Percentiles rank a stretch among this genome's conserved stretches.
These are phyloP conservation scores for Copidosoma floridanum DNA, from an alignment of 1,140 invertebrate genomes.

Conservation along the genomic window DNA sequence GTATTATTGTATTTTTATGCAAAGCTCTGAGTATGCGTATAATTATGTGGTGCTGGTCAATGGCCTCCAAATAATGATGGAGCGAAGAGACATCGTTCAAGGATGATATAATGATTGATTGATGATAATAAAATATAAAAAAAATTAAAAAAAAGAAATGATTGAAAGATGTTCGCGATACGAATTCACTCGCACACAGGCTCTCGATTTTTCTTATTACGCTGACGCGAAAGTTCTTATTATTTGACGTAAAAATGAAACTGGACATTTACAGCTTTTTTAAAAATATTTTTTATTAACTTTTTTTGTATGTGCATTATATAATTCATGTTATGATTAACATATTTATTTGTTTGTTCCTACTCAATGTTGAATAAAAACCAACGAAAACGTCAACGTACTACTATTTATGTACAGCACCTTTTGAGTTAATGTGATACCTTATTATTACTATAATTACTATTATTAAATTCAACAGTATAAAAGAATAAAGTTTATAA, in stretches of 20 bases:
- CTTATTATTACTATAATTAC: constrained; percentile 49
- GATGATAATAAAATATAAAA: constrained; percentile 17
- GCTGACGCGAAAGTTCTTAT: constrained; percentile 2
- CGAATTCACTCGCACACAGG: constrained; percentile 22
- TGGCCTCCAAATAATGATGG: constrained; percentile 31
- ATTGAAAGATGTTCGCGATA: constrained; percentile 7
- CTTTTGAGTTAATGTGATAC: constrained; percentile 53
- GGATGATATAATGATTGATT: constrained; percentile 15
- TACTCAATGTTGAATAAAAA: constrained; percentile 45
- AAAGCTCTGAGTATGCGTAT: constrained; percentile 31
- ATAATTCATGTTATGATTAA: constrained; percentile 41
- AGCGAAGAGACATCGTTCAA: constrained; percentile 20
- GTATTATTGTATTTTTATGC: constrained; percentile 37
- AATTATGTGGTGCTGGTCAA: constrained; percentile 36
- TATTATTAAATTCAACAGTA: constrained; percentile 43
- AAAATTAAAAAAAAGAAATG: too few species aligned
- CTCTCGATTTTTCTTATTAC: neutral
- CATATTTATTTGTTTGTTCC: constrained; percentile 51
- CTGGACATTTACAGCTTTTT: constrained; percentile 16
- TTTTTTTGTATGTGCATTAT: constrained; percentile 52
- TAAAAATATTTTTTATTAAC: constrained; percentile 54
- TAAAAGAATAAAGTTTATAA: constrained; percentile 30
- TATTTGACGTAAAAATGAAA: constrained; percentile 20
- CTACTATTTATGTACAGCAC: constrained; percentile 54
- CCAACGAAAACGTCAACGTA: constrained; percentile 44